Base-by-base conservation (phyloP, 2,113 vertebrate genomes). In the Labeo rohita region DNA sequence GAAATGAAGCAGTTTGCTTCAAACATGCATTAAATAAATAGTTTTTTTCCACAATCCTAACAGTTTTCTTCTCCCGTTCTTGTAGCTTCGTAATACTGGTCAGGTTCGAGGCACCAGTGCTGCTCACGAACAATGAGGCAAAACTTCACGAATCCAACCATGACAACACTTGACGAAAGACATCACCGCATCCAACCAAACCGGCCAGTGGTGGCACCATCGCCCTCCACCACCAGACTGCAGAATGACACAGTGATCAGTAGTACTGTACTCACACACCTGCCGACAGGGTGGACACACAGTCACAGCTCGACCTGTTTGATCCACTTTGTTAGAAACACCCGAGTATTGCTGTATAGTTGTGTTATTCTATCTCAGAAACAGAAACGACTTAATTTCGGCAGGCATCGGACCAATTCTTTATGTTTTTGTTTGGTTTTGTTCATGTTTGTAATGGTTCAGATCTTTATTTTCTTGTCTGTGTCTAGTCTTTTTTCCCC, bases 21-120 rank as follows among this genome's bases (percentile, higher is more conserved):
- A 8, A 16, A 15, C 74, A 4, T 54, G 74, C 47, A 34, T 74
- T 21, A 11, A 21, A 15, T 2, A 16, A 28, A 23, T 50, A 0
- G 2, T n/a, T 61, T 61, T 59, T 18, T 59, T 59, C 54, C 18
- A 21, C 18, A 7, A 6, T 61, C 6, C 28, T 80, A 77, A 34
- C 10, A 13, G 54, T 80, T 72, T 72, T 52, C 18, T 16, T 59
- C 21, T 49, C 54, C 36, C 8, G 6, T 80, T 88, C 86, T 89
- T 87, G 0, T 95, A 98, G 98, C 94, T 99, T 93, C 97, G 98
- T 95, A 97, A 96, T 85, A 96, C 95, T 95, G 97, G 98, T 94
- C 96, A 97, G 93, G 96, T 99, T 92, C 96, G 97, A 95, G 98
- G 98, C 92, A 99, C 96, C 88, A 99, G 97, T 92, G 98, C 98